phyloP scores from a whole-genome alignment of 2,888 invertebrate species.

The Melikaiella ostensackeni region DNA sequence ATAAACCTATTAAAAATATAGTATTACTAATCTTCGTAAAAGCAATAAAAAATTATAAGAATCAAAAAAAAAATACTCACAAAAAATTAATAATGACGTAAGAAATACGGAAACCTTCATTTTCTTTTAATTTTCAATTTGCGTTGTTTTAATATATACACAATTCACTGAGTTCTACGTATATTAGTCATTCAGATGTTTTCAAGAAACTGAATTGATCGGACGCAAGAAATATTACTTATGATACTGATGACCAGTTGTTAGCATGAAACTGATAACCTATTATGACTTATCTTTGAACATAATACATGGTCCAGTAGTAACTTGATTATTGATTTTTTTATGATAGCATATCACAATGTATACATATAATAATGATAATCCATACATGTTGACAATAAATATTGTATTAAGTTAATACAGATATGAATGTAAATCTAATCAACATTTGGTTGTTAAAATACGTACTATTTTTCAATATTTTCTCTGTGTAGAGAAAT shows the following conservation, averaged over 20 bases:
- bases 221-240: neutral
- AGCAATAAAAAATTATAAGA: neutral
- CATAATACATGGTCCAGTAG: neutral
- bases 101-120: neutral
- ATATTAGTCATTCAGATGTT: neutral
- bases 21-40: neutral
- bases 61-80: neutral
- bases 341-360: no score
- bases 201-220: conserved; percentile 4
- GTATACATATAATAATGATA: no score
- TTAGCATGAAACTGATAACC: conserved; percentile 25
- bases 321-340: no score
- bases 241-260: neutral
- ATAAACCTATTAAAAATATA: neutral
- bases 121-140: neutral
- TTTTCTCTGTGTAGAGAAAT: no score
- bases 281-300: neutral
- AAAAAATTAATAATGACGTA: neutral
- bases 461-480: no score
- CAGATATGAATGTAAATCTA: no score
- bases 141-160: neutral
- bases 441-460: no score
- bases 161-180: neutral
- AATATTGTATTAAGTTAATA: no score
- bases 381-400: no score